A percentile compares a stretch with the other conserved stretches of the same genome.
These are phyloP conservation scores for Criorhina ranunculi DNA, from an alignment of 2,888 invertebrate species.

Conservation along the genomic window DNA sequence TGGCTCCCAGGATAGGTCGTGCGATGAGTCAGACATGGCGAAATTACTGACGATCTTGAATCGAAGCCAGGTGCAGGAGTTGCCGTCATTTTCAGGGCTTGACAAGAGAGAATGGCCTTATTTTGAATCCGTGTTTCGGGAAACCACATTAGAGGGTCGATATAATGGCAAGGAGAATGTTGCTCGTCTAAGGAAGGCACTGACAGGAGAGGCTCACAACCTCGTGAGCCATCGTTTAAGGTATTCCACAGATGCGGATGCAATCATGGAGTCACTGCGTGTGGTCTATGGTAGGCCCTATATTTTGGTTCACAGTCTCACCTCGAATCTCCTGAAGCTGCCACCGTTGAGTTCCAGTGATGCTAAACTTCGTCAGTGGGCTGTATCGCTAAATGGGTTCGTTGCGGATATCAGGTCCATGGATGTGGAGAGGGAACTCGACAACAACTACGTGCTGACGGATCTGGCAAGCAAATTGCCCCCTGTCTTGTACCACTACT, in stretches of 20 bases:
- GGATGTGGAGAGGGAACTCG: not conserved
- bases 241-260: no score
- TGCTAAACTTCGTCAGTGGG: slow-evolving; percentile 14
- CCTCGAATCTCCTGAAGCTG: not conserved
- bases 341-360: slow-evolving; percentile 2
- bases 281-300: slow-evolving; percentile 2
- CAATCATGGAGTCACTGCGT: slow-evolving; percentile 9
- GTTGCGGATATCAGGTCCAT: not conserved
- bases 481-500: not conserved
- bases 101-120: not conserved
- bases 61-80: slow-evolving; percentile 24
- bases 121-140: not conserved
- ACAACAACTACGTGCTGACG: no score
- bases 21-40: slow-evolving; percentile 32
- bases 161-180: slow-evolving; percentile 11
- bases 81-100: slow-evolving; percentile 15
- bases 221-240: no score
- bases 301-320: slow-evolving; percentile 14
- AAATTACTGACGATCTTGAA: slow-evolving; percentile 23
- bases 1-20: not conserved
- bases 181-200: not conserved
- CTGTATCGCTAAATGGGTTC: slow-evolving; percentile 6
- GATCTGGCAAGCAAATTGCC: not conserved
- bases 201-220: not conserved
- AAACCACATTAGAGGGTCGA: not conserved